phyloP scores from a whole-genome alignment of 2,797 vertebrate genomes.

The Halcyon badia region DNA sequence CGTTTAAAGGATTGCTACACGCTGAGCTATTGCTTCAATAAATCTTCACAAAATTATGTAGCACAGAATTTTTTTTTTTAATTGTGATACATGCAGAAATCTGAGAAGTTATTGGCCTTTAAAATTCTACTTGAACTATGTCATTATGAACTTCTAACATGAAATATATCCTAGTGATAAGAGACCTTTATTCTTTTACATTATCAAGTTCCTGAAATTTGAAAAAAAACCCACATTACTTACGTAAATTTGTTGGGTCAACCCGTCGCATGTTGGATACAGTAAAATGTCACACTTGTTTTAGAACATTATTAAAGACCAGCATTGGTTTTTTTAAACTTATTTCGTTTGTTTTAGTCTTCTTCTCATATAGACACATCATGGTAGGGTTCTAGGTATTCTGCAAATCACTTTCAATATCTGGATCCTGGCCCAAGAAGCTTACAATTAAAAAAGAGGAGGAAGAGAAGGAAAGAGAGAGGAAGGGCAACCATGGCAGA shows the following conservation, averaged over 20 bases:
- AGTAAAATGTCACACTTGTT: background rate
- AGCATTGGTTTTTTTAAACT: background rate
- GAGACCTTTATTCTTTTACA: background rate
- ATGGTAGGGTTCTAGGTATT: background rate
- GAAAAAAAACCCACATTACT: background rate
- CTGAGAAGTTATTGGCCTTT: background rate
- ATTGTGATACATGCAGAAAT: background rate
- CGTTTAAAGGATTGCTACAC: background rate
- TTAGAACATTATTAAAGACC: background rate
- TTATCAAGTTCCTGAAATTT: background rate
- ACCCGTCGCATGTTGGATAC: background rate
- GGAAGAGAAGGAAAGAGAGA: background rate
- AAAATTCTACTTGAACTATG: background rate
- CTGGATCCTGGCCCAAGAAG: background rate
- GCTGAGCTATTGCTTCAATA: background rate
- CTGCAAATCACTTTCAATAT: background rate
- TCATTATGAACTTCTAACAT: background rate
- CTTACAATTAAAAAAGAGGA: background rate
- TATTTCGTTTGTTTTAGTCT: background rate
- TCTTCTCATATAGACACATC: background rate
- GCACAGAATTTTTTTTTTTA: background rate
- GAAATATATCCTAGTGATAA: background rate
- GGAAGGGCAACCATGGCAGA: background rate
- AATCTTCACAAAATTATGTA: background rate
- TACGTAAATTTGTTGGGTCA: background rate